Conservation (phyloP, 2,113 vertebrate species). For the Centropristis striata region DNA sequence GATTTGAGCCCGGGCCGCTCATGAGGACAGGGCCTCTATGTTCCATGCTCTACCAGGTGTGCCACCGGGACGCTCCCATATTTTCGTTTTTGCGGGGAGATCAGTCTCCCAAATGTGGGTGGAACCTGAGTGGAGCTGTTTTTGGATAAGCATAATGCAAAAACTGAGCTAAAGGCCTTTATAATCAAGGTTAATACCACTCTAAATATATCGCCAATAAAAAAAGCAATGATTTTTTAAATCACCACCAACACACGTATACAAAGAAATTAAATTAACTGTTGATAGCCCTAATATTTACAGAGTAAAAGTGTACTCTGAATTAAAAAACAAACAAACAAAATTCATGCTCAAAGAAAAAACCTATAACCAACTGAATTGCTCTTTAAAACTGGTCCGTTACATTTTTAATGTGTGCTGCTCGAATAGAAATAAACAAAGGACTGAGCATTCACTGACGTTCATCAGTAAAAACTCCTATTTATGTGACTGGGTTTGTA, state of each 20-base stretch:
- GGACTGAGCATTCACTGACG: not conserved
- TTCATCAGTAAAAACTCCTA: not conserved
- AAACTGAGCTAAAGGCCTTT: not conserved
- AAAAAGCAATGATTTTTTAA: not conserved
- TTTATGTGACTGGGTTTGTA: constrained; percentile 6
- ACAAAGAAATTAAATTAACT: not conserved
- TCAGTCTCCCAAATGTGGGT: too few species aligned
- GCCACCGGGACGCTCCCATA: too few species aligned
- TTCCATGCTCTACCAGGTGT: too few species aligned
- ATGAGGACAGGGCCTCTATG: too few species aligned
- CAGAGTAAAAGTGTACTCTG: not conserved
- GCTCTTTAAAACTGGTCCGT: not conserved
- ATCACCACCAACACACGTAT: not conserved
- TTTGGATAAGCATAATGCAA: too few species aligned
- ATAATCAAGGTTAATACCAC: not conserved
- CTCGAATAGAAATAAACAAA: not conserved
- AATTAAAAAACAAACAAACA: too few species aligned
- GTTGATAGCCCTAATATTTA: not conserved
- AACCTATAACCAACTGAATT: not conserved
- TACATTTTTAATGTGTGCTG: not conserved
- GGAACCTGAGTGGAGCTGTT: not conserved
- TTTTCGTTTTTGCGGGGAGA: too few species aligned
- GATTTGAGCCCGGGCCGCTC: too few species aligned
- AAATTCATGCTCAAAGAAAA: not conserved
- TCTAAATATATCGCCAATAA: not conserved